Conservation (phyloP, 2,888 invertebrate genomes). For the Polia nebulosa region DNA sequence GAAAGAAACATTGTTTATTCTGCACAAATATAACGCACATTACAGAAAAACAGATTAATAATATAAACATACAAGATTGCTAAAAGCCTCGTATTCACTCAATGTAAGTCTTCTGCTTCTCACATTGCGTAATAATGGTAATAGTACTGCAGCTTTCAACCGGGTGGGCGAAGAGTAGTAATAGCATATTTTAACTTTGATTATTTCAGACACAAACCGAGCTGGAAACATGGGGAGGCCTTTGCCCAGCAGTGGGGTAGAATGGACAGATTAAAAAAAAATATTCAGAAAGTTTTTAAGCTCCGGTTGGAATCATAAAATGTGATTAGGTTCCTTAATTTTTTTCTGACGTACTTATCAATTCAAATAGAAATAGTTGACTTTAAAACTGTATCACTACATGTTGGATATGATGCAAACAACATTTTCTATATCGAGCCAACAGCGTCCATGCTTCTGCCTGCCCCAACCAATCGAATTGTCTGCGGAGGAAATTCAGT, state of each 20-base stretch:
- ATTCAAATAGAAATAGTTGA: not conserved
- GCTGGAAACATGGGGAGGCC: no score
- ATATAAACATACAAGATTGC: no score
- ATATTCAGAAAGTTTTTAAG: not conserved
- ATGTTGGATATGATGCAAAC: not conserved
- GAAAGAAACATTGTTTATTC: no score
- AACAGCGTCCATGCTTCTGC: conserved; percentile 19
- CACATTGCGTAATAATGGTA: no score
- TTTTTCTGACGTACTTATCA: not conserved
- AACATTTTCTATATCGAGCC: conserved; percentile 1
- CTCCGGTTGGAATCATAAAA: not conserved
- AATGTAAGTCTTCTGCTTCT: no score
- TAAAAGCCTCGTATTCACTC: no score
- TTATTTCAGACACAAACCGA: not conserved
- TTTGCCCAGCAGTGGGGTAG: no score
- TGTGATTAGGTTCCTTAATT: not conserved
- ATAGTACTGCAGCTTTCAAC: not conserved
- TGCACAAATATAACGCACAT: no score
- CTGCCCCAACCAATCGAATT: conserved; percentile 59
- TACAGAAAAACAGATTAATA: no score
- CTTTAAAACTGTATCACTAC: no score
- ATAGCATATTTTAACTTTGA: not conserved
- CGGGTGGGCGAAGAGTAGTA: not conserved
- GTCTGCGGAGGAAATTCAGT: conserved; percentile 66
- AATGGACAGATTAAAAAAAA: no score